A percentile compares a stretch with the other conserved stretches of the same genome.
Evolutionary conservation across 2,888 invertebrate species (phyloP).

Genomic region (Portevinia maculata): DNA sequence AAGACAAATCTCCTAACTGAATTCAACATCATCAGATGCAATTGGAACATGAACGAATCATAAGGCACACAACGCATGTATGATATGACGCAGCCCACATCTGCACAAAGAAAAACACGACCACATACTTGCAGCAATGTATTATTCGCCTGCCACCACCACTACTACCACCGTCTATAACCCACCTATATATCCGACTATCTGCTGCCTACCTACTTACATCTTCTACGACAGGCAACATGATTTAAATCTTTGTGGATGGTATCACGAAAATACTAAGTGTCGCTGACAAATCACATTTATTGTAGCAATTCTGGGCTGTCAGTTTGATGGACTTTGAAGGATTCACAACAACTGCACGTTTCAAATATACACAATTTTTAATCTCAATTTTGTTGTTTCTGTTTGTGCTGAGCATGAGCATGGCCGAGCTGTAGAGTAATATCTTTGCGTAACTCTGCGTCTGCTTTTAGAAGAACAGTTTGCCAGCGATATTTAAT

Average conservation of each 20-base stretch:
- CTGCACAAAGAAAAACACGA: constrained; percentile 49
- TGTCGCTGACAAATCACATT: constrained; percentile 74
- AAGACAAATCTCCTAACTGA: constrained; percentile 23
- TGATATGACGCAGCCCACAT: constrained; percentile 62
- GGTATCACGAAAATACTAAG: constrained; percentile 72
- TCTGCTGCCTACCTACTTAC: constrained; percentile 62
- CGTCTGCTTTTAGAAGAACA: constrained; percentile 47
- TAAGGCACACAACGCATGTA: constrained; percentile 31
- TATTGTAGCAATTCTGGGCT: constrained; percentile 73
- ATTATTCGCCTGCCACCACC: constrained; percentile 20
- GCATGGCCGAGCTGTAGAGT: constrained; percentile 23
- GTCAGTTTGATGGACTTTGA: constrained; percentile 75
- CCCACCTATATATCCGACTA: constrained; percentile 42
- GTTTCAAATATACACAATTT: constrained; percentile 72
- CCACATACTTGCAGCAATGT: constrained; percentile 31
- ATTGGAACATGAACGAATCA: constrained; percentile 45
- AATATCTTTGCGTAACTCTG: constrained; percentile 67
- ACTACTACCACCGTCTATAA: constrained; percentile 35
- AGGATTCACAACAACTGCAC: constrained; percentile 75
- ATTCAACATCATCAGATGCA: constrained; percentile 49
- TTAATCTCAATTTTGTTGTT: constrained; percentile 71
- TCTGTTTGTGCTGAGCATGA: constrained; percentile 14
- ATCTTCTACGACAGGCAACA: constrained; percentile 68
- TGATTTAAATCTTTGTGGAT: constrained; percentile 73
- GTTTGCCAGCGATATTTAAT: constrained; percentile 41